Percentiles rank a stretch among this genome's conserved stretches.
phyloP scores from a whole-genome alignment of 2,797 vertebrate genomes.

The Gastrophryne carolinensis region DNA sequence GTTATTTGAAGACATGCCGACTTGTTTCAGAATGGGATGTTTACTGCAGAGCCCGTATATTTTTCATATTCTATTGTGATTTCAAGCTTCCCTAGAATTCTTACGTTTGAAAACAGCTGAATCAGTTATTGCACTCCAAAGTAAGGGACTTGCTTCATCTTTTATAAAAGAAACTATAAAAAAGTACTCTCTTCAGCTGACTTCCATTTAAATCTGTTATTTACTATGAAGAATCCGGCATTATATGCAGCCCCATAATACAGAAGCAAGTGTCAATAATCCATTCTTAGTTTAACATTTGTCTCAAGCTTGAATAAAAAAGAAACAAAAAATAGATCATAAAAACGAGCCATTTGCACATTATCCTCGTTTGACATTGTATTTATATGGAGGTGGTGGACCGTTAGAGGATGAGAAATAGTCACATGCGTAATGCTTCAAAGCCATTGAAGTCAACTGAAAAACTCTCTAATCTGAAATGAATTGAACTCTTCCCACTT shows the following conservation, averaged over 20 bases:
- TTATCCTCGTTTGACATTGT: too few species aligned
- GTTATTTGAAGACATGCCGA: neutral
- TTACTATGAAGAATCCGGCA: neutral
- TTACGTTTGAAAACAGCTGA: neutral
- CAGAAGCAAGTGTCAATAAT: neutral
- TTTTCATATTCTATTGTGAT: slow-evolving; percentile 15
- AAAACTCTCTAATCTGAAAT: too few species aligned
- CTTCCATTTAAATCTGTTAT: neutral
- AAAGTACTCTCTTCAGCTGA: neutral
- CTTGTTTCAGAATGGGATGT: neutral
- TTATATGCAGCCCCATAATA: neutral
- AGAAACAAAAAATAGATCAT: too few species aligned
- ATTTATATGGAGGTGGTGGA: too few species aligned
- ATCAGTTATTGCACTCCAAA: slow-evolving; percentile 1
- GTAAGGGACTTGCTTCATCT: neutral
- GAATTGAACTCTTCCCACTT: neutral
- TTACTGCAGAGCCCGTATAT: slow-evolving; percentile 9
- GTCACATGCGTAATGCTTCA: too few species aligned
- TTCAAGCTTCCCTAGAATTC: neutral
- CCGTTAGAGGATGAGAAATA: too few species aligned
- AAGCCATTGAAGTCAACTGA: too few species aligned
- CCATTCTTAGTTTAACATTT: neutral
- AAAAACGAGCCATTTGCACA: too few species aligned
- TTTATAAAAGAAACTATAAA: slow-evolving; percentile 1
- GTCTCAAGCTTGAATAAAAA: too few species aligned